Conservation (phyloP, 2,113 vertebrate genomes). For the Casuarius casuarius region DNA sequence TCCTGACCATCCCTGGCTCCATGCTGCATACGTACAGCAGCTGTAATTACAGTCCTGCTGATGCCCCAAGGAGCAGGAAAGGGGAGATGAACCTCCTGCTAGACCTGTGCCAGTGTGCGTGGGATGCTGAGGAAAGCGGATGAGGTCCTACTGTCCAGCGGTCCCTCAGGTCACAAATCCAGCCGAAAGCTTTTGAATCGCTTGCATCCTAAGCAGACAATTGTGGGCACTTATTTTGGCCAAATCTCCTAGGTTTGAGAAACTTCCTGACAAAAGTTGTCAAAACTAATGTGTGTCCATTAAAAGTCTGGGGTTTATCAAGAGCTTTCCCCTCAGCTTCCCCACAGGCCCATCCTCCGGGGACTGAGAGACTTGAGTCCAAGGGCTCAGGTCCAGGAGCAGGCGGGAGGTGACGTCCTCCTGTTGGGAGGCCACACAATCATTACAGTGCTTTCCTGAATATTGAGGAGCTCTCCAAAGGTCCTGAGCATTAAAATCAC, state of each 20-base stretch:
- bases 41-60: fast-evolving
- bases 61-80: background rate
- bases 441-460: fast-evolving
- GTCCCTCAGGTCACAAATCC: background rate
- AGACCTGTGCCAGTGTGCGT: background rate
- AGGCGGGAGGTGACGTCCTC: background rate
- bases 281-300: fast-evolving
- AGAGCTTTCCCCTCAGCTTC: background rate
- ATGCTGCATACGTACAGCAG: background rate
- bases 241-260: background rate
- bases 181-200: background rate
- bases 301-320: background rate
- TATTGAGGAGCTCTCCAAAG: background rate
- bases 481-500: background rate
- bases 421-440: fast-evolving
- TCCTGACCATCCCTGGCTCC: fast-evolving
- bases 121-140: background rate
- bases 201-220: background rate
- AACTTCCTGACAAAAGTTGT: background rate
- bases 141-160: background rate
- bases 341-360: background rate
- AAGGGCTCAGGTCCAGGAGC: background rate
- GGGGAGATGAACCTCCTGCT: background rate
- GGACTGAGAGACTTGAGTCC: background rate
- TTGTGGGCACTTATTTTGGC: background rate